phyloP scores from a whole-genome alignment of 2,113 vertebrate species.

The Nicator chloris region DNA sequence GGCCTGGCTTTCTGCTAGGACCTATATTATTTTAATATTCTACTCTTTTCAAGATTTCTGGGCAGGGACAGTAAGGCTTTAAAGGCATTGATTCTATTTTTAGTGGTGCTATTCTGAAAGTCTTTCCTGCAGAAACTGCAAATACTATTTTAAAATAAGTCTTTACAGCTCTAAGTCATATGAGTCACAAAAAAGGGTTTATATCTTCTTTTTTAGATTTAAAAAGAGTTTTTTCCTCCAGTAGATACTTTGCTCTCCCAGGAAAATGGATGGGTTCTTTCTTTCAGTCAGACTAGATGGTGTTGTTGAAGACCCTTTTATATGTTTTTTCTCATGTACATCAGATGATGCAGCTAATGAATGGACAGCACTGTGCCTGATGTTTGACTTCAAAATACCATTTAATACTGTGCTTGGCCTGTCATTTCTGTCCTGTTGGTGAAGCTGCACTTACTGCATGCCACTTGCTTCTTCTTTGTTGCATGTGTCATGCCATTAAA shows the following conservation, averaged over 20 bases:
- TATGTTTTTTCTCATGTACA: neutral
- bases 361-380: neutral
- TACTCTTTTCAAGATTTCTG: neutral
- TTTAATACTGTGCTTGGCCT: neutral
- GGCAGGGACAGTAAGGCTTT: neutral
- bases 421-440: neutral
- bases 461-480: neutral
- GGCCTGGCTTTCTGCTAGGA: neutral
- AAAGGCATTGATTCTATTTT: conserved; percentile 17
- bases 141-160: conserved; percentile 44
- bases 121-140: conserved; percentile 20
- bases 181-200: conserved; percentile 20
- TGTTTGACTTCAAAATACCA: neutral
- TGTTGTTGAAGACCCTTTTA: neutral
- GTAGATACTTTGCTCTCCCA: neutral
- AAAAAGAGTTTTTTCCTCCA: neutral
- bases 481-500: neutral
- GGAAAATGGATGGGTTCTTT: neutral
- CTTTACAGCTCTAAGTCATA: conserved; percentile 19
- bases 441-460: neutral
- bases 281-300: neutral
- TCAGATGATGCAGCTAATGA: neutral
- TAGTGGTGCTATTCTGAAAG: conserved; percentile 20
- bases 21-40: neutral
- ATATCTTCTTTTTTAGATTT: neutral